These are phyloP conservation scores for Neoarius graeffei DNA, from an alignment of 2,113 vertebrate genomes.

Conservation along the genomic window DNA sequence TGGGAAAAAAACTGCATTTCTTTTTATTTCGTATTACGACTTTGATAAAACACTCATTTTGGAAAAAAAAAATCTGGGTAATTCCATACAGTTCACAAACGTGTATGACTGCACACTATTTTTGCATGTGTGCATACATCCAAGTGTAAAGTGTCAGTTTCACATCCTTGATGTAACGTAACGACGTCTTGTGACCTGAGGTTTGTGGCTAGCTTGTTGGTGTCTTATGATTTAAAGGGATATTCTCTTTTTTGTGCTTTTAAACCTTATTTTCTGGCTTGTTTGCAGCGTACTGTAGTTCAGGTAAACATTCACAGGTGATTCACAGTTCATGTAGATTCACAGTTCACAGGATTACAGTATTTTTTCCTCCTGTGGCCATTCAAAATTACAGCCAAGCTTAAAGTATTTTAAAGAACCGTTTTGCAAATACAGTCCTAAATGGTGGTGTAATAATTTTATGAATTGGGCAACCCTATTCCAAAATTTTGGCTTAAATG, in stretches of 20 bases:
- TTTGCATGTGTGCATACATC: background rate
- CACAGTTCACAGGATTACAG: background rate
- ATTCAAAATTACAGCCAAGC: background rate
- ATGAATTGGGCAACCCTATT: background rate
- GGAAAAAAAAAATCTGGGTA: background rate
- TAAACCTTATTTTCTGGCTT: background rate
- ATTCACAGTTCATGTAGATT: no score
- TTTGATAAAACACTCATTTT: background rate
- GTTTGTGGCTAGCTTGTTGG: background rate
- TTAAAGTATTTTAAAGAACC: background rate
- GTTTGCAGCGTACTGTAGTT: background rate
- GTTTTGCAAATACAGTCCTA: background rate
- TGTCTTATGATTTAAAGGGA: background rate
- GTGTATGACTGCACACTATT: background rate
- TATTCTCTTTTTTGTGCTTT: background rate
- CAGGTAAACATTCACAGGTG: background rate
- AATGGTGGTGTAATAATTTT: background rate
- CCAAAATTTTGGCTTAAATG: background rate
- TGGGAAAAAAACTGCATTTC: background rate
- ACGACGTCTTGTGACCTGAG: slow-evolving; percentile 12
- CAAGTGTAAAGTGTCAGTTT: slow-evolving; percentile 8
- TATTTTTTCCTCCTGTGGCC: background rate
- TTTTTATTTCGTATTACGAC: background rate
- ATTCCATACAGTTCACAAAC: background rate
- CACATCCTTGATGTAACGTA: slow-evolving; percentile 25